Evolutionary conservation across 92 coral and sea anemone genomes (phyloP).

Genomic region (Anthopleura xanthogrammica): DNA sequence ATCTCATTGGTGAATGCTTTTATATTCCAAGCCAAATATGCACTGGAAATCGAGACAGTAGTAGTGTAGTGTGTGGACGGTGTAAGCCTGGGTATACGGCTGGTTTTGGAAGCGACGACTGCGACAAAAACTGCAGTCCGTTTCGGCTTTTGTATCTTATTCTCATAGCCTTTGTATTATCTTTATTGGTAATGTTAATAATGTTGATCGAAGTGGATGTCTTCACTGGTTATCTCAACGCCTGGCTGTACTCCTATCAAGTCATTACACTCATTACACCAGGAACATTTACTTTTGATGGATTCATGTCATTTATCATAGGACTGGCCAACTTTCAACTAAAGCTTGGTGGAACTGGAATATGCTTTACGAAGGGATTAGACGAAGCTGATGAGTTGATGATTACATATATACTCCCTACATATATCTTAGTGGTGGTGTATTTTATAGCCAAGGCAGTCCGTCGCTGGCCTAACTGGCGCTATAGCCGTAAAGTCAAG

Average conservation of each 20-base stretch:
- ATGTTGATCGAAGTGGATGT: conserved; percentile 74
- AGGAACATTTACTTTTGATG: conserved; percentile 67
- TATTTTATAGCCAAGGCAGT: conserved; percentile 55
- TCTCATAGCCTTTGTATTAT: conserved; percentile 42
- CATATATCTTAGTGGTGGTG: conserved; percentile 68
- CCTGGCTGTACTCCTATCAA: conserved; percentile 93
- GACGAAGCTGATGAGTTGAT: conserved; percentile 81
- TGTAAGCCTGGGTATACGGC: conserved; percentile 48
- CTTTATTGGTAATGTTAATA: conserved; percentile 46
- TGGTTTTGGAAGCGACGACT: conserved; percentile 64
- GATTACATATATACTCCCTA: conserved; percentile 75
- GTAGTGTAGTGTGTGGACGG: conserved; percentile 72
- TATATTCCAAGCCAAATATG: conserved; percentile 49
- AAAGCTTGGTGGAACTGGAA: conserved; percentile 54
- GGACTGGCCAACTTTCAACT: conserved; percentile 70
- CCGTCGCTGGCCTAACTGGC: conserved; percentile 61
- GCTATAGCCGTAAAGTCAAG: conserved; percentile 58
- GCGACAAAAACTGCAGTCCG: conserved; percentile 48
- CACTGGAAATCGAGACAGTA: conserved; percentile 50
- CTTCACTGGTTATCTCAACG: conserved; percentile 85
- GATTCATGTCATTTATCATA: conserved; percentile 71
- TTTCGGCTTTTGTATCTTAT: conserved; percentile 52
- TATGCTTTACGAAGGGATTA: conserved; percentile 72
- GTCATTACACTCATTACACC: conserved; percentile 54
- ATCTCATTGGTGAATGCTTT: conserved; percentile 48